Evolutionary conservation across 2,888 invertebrate genomes (phyloP).

Genomic region (Drosophila birchii): DNA sequence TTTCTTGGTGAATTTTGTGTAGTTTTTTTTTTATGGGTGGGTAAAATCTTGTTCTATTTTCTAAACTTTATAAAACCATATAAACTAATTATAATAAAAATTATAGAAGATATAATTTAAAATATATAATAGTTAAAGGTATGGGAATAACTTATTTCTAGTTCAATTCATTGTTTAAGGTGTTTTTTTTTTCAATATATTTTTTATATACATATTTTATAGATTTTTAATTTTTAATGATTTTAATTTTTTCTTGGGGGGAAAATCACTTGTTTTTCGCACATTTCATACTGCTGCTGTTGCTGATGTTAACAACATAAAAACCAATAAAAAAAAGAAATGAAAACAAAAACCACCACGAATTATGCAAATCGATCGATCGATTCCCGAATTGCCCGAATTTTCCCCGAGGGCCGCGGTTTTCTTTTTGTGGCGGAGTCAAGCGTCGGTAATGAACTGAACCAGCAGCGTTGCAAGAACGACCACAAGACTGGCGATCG

Average conservation of each 20-base stretch:
- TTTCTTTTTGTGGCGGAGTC: slow-evolving; percentile 55
- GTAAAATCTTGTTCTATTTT: not conserved
- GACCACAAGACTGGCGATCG: slow-evolving; percentile 63
- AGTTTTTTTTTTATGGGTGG: not conserved
- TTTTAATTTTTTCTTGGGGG: not conserved
- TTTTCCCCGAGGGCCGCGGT: slow-evolving; percentile 17
- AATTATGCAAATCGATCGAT: slow-evolving; percentile 7
- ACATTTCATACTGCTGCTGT: slow-evolving; percentile 64
- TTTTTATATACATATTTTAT: not conserved
- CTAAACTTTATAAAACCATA: not conserved
- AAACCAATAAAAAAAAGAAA: slow-evolving; percentile 1
- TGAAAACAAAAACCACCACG: slow-evolving; percentile 11
- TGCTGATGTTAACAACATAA: slow-evolving; percentile 9
- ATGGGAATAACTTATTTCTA: rapidly evolving
- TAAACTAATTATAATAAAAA: too few species aligned
- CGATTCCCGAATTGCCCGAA: slow-evolving; percentile 12
- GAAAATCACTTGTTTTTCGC: slow-evolving; percentile 45
- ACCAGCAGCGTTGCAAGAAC: slow-evolving; percentile 61
- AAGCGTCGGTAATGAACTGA: slow-evolving; percentile 73
- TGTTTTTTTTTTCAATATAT: not conserved
- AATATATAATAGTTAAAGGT: too few species aligned
- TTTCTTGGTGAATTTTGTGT: not conserved
- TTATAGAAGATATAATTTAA: too few species aligned
- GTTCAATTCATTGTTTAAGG: not conserved
- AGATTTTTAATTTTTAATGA: not conserved